A percentile compares a stretch with the other conserved stretches of the same genome.
Evolutionary conservation across 2,888 invertebrate genomes (phyloP).

Genomic region (Belgica antarctica): DNA sequence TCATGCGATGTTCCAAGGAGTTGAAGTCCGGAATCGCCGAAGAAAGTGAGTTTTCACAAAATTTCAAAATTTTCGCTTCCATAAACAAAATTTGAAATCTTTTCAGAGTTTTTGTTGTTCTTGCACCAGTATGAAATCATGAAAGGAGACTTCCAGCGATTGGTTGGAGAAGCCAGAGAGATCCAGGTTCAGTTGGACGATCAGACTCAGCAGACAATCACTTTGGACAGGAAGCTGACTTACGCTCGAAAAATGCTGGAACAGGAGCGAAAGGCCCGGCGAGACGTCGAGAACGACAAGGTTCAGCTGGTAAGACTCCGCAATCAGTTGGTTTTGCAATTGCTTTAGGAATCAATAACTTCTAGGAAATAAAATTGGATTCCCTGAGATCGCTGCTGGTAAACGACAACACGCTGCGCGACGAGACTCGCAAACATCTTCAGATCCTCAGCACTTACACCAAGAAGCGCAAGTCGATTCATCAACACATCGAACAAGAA

Average conservation of each 20-base stretch:
- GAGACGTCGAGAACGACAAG: conserved; percentile 69
- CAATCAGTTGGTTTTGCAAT: too few relatives aligned
- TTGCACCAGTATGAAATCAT: conserved; percentile 71
- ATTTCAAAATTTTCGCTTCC: conserved; percentile 1
- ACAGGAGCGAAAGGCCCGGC: conserved; percentile 70
- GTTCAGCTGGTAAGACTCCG: conserved; percentile 67
- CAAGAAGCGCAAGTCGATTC: conserved; percentile 58
- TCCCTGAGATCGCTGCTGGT: conserved; percentile 72
- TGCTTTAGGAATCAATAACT: conserved; percentile 26
- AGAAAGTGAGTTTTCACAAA: conserved; percentile 60
- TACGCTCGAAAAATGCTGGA: conserved; percentile 79
- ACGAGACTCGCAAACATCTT: conserved; percentile 77
- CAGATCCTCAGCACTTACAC: conserved; percentile 69
- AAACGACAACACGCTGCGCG: conserved; percentile 70
- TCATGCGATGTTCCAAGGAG: conserved; percentile 65
- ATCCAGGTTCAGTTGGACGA: conserved; percentile 70
- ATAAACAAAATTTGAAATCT: neutral
- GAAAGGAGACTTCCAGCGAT: conserved; percentile 65
- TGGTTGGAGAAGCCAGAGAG: conserved; percentile 70
- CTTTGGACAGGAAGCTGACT: conserved; percentile 75
- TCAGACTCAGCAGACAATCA: conserved; percentile 68
- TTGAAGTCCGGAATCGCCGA: conserved; percentile 66
- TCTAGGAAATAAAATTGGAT: conserved; percentile 69
- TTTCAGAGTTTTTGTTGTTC: conserved; percentile 70
- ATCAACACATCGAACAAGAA: conserved; percentile 54